These are phyloP conservation scores for Heliconius nattereri DNA, from an alignment of 1,140 invertebrate genomes.

Conservation along the genomic window DNA sequence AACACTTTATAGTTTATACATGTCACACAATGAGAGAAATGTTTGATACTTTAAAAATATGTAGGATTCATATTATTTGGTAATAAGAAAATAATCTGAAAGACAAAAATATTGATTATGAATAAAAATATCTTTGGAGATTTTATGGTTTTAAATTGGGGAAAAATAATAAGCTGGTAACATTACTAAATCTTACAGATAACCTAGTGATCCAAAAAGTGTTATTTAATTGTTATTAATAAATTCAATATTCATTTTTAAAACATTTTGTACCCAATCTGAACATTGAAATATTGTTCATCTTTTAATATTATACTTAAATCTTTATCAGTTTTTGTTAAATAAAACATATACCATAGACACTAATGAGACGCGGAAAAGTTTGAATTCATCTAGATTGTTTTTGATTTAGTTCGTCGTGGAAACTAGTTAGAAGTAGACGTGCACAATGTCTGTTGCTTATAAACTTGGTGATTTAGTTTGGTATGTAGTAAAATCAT, in stretches of 20 bases:
- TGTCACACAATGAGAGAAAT: too few species aligned
- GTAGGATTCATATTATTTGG: too few species aligned
- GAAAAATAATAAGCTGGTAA: not conserved
- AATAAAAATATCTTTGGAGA: too few species aligned
- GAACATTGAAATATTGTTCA: too few species aligned
- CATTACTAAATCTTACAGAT: not conserved
- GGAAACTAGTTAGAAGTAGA: slow-evolving; percentile 51
- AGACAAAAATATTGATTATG: too few species aligned
- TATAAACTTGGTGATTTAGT: slow-evolving; percentile 80
- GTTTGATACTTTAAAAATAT: too few species aligned
- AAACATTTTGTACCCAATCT: too few species aligned
- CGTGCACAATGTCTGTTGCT: slow-evolving; percentile 67
- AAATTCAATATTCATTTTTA: too few species aligned
- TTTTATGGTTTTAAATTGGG: not conserved
- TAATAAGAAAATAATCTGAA: too few species aligned
- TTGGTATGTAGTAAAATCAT: slow-evolving; percentile 71
- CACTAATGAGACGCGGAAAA: slow-evolving; percentile 53
- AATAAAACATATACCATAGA: slow-evolving; percentile 43
- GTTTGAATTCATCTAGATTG: slow-evolving; percentile 50
- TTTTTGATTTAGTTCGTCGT: slow-evolving; percentile 75
- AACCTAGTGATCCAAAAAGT: not conserved
- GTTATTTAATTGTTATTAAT: too few species aligned
- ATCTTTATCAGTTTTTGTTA: not conserved
- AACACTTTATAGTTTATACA: too few species aligned
- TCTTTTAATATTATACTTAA: too few species aligned